phyloP scores from a whole-genome alignment of 2,113 vertebrate genomes.

The Equus przewalskii region DNA sequence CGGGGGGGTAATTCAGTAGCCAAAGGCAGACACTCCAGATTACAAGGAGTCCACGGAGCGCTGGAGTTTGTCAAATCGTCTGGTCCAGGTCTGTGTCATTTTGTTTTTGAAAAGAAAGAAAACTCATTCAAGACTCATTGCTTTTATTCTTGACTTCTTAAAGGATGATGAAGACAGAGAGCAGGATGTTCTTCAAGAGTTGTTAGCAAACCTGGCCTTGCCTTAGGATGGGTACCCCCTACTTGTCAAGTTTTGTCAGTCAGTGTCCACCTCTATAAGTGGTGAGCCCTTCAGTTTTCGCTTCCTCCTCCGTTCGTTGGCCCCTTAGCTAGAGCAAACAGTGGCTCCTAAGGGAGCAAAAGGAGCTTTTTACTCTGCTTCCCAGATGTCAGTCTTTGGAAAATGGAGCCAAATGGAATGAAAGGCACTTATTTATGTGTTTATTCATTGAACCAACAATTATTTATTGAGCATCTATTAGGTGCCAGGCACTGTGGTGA shows the following conservation, averaged over 20 bases:
- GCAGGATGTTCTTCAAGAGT: constrained; percentile 38
- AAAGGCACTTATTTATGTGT: neutral
- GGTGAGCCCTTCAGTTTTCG: neutral
- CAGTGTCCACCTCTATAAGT: neutral
- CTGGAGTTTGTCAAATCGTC: constrained; percentile 63
- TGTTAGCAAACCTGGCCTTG: constrained; percentile 50
- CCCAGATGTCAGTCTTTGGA: neutral
- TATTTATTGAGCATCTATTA: neutral
- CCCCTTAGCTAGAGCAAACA: neutral
- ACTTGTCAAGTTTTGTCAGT: constrained; percentile 23
- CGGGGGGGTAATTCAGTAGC: neutral
- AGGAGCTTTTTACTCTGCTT: neutral
- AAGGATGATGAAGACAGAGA: constrained; percentile 58
- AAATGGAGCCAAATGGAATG: neutral
- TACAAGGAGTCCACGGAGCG: neutral
- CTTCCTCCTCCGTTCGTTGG: neutral
- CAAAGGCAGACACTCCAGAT: constrained; percentile 18
- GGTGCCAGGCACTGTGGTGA: neutral
- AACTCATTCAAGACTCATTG: neutral
- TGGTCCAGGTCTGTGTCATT: constrained; percentile 12
- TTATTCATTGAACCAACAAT: neutral
- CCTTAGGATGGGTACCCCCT: constrained; percentile 39
- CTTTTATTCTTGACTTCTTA: constrained; percentile 73
- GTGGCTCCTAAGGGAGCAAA: neutral
- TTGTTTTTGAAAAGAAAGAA: constrained; percentile 75